phyloP scores from a whole-genome alignment of 2,797 vertebrate genomes.

The Garrulus glandarius region DNA sequence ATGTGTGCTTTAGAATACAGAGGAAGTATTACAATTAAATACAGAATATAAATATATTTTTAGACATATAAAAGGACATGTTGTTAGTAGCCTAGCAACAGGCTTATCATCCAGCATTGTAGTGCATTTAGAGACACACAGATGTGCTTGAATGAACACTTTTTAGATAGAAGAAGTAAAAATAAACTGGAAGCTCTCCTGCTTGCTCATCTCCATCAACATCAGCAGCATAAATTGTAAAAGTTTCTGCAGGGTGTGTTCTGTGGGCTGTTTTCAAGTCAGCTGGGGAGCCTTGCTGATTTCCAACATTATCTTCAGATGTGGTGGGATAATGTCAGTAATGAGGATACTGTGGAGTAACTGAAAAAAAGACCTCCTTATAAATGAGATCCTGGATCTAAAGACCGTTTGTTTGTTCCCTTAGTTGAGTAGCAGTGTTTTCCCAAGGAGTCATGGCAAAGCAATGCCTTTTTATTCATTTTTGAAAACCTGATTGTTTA shows the following conservation, averaged over 20 bases:
- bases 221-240: background rate
- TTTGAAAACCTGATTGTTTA: background rate
- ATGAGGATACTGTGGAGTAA: background rate
- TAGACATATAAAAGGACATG: background rate
- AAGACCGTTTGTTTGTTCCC: background rate
- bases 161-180: slow-evolving; percentile 22
- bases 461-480: background rate
- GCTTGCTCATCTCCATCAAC: background rate
- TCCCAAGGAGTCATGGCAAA: background rate
- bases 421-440: background rate
- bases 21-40: background rate
- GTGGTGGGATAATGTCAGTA: background rate
- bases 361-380: background rate
- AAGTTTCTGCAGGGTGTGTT: background rate
- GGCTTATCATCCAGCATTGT: background rate
- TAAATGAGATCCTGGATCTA: background rate
- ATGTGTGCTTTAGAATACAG: background rate
- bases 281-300: background rate
- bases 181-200: slow-evolving; percentile 20
- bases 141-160: slow-evolving; percentile 31
- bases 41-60: slow-evolving; percentile 41
- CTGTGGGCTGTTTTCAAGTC: background rate
- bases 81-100: slow-evolving; percentile 61
- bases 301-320: background rate
- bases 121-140: slow-evolving; percentile 11